These are phyloP conservation scores for Cataglyphis altisquamis DNA, from an alignment of 2,888 invertebrate genomes.

Conservation along the genomic window DNA sequence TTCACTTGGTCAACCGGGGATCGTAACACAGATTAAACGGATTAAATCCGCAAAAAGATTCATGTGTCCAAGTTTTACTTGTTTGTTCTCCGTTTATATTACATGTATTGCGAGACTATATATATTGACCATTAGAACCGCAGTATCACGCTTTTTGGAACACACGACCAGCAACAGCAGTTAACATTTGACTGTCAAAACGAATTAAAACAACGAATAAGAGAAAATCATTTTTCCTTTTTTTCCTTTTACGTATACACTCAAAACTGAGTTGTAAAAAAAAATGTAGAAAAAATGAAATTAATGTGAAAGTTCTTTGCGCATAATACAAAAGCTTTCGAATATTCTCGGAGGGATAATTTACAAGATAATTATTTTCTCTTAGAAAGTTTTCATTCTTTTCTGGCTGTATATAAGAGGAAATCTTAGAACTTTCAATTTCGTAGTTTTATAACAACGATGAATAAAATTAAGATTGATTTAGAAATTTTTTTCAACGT, in stretches of 20 bases:
- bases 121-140: neutral
- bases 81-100: neutral
- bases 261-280: neutral
- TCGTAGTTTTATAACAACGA: neutral
- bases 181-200: neutral
- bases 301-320: conserved; percentile 15
- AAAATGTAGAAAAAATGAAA: conserved; percentile 4
- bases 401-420: neutral
- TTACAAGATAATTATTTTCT: conserved; percentile 2
- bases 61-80: neutral
- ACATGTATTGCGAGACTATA: neutral
- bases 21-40: neutral
- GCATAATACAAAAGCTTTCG: neutral
- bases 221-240: neutral
- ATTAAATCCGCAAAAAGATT: conserved; percentile 2
- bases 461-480: conserved; percentile 5
- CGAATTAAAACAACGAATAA: neutral
- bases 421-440: neutral
- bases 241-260: neutral
- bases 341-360: conserved; percentile 12
- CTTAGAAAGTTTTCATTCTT: conserved; percentile 13
- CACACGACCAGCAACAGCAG: neutral
- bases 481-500: neutral
- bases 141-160: neutral
- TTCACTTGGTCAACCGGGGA: neutral